Percentiles rank a stretch among this genome's conserved stretches.
These are phyloP conservation scores for Drosophila repletoides DNA, from an alignment of 1,140 invertebrate species.

Conservation along the genomic window DNA sequence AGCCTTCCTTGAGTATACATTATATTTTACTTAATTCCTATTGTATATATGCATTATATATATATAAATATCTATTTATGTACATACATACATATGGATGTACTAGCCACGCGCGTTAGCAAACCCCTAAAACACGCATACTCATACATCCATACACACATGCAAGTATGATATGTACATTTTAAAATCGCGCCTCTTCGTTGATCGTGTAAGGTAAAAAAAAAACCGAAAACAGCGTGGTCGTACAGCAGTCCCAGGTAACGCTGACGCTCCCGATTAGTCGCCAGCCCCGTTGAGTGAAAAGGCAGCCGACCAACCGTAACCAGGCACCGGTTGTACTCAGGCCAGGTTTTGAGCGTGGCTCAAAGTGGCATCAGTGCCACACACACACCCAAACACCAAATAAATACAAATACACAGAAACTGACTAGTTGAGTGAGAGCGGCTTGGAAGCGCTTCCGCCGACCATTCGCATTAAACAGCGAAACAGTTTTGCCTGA, in stretches of 20 bases:
- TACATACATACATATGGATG: neutral
- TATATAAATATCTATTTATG: neutral
- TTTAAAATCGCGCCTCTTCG: constrained; percentile 7
- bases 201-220: constrained; percentile 19
- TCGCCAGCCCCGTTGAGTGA: constrained; percentile 53
- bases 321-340: constrained; percentile 31
- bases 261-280: constrained; percentile 49
- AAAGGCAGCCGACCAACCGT: constrained; percentile 69
- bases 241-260: constrained; percentile 26
- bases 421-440: constrained; percentile 23
- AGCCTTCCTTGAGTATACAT: constrained; percentile 1
- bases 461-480: constrained; percentile 53
- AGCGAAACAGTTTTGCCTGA: constrained; percentile 71
- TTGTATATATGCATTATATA: neutral
- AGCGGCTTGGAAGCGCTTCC: constrained; percentile 45
- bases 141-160: neutral
- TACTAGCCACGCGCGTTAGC: neutral
- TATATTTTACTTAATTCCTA: too few species aligned
- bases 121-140: neutral
- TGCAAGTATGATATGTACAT: neutral
- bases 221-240: constrained; percentile 1
- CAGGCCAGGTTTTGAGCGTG: constrained; percentile 56
- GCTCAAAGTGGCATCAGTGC: constrained; percentile 37
- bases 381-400: constrained; percentile 8
- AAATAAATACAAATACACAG: neutral